Conservation (phyloP, 2,797 vertebrate species). For the Enteromius paludinosus region DNA sequence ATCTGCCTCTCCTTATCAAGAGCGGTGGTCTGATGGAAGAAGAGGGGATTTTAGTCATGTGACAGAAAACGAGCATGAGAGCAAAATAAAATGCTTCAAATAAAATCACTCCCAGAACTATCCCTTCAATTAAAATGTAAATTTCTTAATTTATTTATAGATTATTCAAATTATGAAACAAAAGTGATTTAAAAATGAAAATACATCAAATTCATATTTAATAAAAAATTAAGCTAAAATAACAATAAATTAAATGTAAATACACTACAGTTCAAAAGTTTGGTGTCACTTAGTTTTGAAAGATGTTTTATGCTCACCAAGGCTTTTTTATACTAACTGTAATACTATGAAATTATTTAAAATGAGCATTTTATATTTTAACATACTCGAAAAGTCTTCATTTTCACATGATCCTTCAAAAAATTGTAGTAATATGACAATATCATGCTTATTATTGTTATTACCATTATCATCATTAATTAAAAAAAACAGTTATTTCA, state of each 20-base stretch:
- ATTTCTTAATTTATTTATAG: neutral
- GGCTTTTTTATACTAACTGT: neutral
- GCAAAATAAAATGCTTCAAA: neutral
- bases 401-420: neutral
- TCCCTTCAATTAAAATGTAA: neutral
- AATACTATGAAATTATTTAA: neutral
- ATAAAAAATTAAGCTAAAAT: neutral
- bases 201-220: neutral
- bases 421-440: neutral
- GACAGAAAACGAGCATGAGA: neutral
- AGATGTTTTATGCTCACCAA: neutral
- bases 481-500: neutral
- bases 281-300: conserved; percentile 3
- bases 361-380: neutral
- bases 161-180: neutral
- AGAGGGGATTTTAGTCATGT: neutral
- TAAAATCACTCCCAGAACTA: neutral
- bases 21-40: conserved; percentile 91
- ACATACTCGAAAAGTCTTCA: neutral
- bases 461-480: neutral
- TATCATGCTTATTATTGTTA: neutral
- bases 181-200: neutral
- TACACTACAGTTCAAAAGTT: neutral
- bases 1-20: conserved; percentile 99
- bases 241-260: neutral